These are phyloP conservation scores for Masticophis lateralis DNA, from an alignment of 2,797 vertebrate species.

Conservation along the genomic window DNA sequence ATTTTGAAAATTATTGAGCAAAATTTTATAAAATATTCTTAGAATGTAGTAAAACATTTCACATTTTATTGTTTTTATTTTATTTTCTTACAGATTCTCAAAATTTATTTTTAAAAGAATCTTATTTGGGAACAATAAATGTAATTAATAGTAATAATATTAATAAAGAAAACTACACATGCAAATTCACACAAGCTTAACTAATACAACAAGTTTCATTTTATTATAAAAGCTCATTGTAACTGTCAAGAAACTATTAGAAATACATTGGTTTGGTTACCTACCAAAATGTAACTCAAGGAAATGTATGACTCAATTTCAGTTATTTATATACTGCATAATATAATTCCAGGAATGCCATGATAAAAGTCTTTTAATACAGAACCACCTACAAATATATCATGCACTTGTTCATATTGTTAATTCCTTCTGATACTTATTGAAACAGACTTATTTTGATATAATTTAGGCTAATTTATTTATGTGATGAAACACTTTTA, in stretches of 20 bases:
- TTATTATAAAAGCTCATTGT: neutral
- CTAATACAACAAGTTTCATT: constrained; percentile 17
- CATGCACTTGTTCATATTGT: neutral
- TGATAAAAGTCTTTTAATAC: neutral
- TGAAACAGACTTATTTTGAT: neutral
- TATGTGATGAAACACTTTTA: neutral
- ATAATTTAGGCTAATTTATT: neutral
- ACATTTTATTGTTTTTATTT: neutral
- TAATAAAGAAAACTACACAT: constrained; percentile 10
- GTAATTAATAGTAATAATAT: constrained; percentile 8
- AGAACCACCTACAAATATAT: neutral
- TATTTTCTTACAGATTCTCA: neutral
- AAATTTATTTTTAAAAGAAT: neutral
- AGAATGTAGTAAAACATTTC: constrained; percentile 3
- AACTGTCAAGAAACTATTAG: neutral
- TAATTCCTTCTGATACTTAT: neutral
- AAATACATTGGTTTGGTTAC: neutral
- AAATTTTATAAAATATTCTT: neutral
- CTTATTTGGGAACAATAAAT: neutral
- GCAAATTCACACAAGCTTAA: constrained; percentile 11
- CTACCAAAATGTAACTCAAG: too few relatives aligned
- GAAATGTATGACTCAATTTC: neutral
- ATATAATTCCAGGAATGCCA: neutral
- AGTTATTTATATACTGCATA: neutral
- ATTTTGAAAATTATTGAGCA: constrained; percentile 8